These are phyloP conservation scores for Epinotia ramella DNA, from an alignment of 2,888 invertebrate genomes.

Conservation along the genomic window DNA sequence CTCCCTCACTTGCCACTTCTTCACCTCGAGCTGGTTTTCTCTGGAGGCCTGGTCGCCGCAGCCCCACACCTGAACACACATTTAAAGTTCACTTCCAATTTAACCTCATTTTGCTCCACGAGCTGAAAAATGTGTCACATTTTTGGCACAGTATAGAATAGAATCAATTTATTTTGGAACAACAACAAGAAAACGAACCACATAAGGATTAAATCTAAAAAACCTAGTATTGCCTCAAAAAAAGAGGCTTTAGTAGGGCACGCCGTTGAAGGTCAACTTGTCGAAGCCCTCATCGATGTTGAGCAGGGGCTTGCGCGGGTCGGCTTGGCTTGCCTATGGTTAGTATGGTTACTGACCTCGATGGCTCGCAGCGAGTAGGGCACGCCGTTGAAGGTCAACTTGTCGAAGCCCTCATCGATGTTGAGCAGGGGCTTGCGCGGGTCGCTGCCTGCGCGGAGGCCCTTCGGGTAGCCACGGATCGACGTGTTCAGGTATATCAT, in stretches of 20 bases:
- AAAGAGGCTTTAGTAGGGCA: slow-evolving; percentile 78
- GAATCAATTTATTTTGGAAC: too few relatives aligned
- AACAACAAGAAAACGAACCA: too few relatives aligned
- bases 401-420: slow-evolving; percentile 91
- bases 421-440: slow-evolving; percentile 90
- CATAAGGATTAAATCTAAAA: too few relatives aligned
- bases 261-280: slow-evolving; percentile 87
- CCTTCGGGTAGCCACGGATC: slow-evolving; percentile 94
- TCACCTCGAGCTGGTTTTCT: slow-evolving; percentile 94
- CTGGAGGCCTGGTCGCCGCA: slow-evolving; percentile 92
- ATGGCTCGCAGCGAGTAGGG: slow-evolving; percentile 85
- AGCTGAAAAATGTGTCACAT: background rate
- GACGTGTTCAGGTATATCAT: slow-evolving; percentile 93
- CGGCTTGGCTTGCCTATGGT: too few relatives aligned
- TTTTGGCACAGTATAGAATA: too few relatives aligned
- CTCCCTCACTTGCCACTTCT: slow-evolving; percentile 96
- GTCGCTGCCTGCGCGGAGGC: slow-evolving; percentile 92
- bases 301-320: slow-evolving; percentile 91
- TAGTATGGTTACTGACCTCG: too few relatives aligned
- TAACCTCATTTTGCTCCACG: background rate
- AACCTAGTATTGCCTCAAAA: too few relatives aligned
- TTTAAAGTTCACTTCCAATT: background rate
- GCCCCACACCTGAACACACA: slow-evolving; percentile 90
- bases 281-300: slow-evolving; percentile 91
- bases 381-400: slow-evolving; percentile 87